phyloP scores from a whole-genome alignment of 1,140 invertebrate species.

The Zophobas morio region DNA sequence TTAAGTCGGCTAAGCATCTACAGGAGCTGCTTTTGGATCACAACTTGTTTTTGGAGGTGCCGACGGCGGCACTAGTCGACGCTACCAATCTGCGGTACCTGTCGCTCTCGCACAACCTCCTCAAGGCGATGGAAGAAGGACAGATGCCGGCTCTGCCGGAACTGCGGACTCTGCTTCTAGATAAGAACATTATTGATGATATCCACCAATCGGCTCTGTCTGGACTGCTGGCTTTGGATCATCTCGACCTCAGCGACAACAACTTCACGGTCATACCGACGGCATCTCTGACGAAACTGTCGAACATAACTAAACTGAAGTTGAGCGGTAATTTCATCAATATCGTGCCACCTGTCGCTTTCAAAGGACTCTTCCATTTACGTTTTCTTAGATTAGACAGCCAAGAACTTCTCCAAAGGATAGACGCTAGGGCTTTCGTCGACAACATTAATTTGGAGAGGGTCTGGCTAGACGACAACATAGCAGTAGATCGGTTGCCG shows the following conservation, averaged over 20 bases:
- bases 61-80: conserved; percentile 77
- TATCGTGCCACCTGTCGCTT: conserved; percentile 79
- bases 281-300: conserved; percentile 80
- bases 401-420: conserved; percentile 75
- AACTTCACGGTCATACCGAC: conserved; percentile 86
- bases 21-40: conserved; percentile 79
- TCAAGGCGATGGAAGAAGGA: conserved; percentile 77
- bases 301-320: conserved; percentile 80
- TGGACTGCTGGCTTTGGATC: conserved; percentile 77
- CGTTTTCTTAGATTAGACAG: conserved; percentile 80
- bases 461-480: conserved; percentile 84
- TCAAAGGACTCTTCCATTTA: conserved; percentile 85
- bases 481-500: conserved; percentile 78
- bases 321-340: conserved; percentile 84
- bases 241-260: conserved; percentile 85
- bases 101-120: conserved; percentile 81
- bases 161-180: conserved; percentile 76
- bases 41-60: conserved; percentile 85
- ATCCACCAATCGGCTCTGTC: conserved; percentile 79
- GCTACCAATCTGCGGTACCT: conserved; percentile 77
- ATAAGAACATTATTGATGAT: conserved; percentile 81
- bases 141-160: conserved; percentile 79
- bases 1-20: conserved; percentile 79
- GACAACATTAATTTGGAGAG: conserved; percentile 87
- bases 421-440: conserved; percentile 83